A percentile compares a stretch with the other conserved stretches of the same genome.
Evolutionary conservation across 2,113 vertebrate genomes (phyloP).

Genomic region (Colinus virginianus): DNA sequence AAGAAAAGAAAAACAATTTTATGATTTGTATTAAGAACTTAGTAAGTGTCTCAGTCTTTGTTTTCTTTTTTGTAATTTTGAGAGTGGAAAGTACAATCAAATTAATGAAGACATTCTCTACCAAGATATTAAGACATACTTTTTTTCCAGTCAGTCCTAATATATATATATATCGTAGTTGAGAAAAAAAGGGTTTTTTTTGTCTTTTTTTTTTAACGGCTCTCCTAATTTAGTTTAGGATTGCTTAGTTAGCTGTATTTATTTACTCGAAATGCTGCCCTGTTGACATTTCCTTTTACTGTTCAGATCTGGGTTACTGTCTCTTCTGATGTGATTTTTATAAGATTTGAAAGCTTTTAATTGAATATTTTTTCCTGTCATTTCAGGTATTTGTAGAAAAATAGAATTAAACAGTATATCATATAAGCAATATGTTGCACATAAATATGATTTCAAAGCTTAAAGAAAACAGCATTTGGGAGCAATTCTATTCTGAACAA

Average conservation of each 20-base stretch:
- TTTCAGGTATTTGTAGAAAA: neutral
- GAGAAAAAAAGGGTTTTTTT: rapidly evolving
- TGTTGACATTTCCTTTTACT: neutral
- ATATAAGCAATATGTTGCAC: neutral
- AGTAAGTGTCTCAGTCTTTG: rapidly evolving
- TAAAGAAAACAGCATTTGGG: neutral
- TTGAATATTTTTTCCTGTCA: neutral
- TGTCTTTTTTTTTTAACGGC: neutral
- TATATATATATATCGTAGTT: neutral
- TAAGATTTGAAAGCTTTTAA: neutral
- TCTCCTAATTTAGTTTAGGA: neutral
- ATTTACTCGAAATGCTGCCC: neutral
- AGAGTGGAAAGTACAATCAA: neutral
- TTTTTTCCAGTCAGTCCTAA: neutral
- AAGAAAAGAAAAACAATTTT: neutral
- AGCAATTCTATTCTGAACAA: neutral
- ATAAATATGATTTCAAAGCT: neutral
- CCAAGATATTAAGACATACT: neutral
- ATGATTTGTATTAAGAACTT: neutral
- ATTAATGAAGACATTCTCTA: neutral
- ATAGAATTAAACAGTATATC: neutral
- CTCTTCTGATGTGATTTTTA: neutral
- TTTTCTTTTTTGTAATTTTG: neutral
- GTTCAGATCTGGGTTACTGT: neutral
- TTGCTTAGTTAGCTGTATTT: neutral